Evolutionary conservation across 2,888 invertebrate genomes (phyloP).

Genomic region (Lypha dubia): DNA sequence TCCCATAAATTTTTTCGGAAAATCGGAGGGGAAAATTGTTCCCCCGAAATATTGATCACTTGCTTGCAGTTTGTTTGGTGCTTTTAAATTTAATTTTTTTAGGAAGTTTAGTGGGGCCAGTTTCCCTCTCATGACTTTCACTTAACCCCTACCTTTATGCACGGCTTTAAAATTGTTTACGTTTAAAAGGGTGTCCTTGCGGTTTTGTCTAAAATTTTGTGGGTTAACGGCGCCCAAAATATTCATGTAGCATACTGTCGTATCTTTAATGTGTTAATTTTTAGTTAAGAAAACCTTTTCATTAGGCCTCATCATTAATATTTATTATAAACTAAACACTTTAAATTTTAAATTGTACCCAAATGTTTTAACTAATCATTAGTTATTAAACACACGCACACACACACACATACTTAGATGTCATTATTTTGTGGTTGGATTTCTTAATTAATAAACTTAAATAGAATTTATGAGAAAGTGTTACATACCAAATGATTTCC

Average conservation of each 20-base stretch:
- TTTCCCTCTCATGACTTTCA: too few species aligned
- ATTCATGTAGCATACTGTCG: background rate
- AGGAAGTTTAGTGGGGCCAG: too few species aligned
- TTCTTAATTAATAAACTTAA: constrained; percentile 47
- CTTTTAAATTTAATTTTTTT: too few species aligned
- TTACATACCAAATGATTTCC: constrained; percentile 49
- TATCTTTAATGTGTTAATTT: background rate
- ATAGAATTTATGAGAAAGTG: background rate
- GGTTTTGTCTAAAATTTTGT: too few species aligned
- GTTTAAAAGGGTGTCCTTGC: too few species aligned
- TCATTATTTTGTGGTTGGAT: background rate
- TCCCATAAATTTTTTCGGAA: too few species aligned
- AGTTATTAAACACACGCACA: constrained; percentile 27
- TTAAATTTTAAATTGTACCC: constrained; percentile 46
- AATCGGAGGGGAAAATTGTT: too few species aligned
- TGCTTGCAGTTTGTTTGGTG: too few species aligned
- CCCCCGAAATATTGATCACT: too few species aligned
- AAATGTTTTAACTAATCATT: constrained; percentile 46
- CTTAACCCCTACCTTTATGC: too few species aligned
- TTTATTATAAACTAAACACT: constrained; percentile 36
- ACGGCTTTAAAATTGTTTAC: too few species aligned
- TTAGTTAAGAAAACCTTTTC: background rate
- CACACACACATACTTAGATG: constrained; percentile 23
- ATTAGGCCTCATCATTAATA: constrained; percentile 47
- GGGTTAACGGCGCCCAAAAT: too few species aligned